A percentile compares a stretch with the other conserved stretches of the same genome.
Evolutionary conservation across 2,113 vertebrate genomes (phyloP).

Genomic region (Neotoma lepida): DNA sequence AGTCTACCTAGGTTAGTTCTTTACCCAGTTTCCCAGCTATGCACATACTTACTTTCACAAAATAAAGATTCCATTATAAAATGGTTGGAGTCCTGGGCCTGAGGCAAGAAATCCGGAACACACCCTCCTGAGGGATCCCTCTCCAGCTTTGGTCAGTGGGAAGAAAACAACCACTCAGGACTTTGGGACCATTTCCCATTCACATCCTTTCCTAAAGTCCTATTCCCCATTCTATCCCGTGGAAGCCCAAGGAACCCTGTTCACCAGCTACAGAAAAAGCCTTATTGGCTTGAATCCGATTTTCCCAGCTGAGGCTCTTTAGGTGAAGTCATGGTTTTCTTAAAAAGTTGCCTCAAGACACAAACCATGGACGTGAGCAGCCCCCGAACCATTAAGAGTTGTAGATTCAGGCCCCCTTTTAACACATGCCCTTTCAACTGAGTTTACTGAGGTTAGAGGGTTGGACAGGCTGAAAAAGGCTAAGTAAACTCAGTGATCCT

Average conservation of each 20-base stretch:
- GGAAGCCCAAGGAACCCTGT: conserved; percentile 50
- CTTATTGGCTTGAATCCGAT: conserved; percentile 20
- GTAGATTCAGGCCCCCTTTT: conserved; percentile 25
- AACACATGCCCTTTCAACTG: conserved; percentile 32
- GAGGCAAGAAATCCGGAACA: conserved; percentile 82
- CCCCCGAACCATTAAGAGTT: conserved; percentile 1
- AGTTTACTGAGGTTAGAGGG: background rate
- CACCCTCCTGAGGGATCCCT: conserved; percentile 82
- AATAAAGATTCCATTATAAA: conserved; percentile 83
- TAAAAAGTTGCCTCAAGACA: conserved; percentile 43
- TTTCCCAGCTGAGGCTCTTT: conserved; percentile 41
- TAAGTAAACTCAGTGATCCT: background rate
- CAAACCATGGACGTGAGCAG: background rate
- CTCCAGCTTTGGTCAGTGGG: conserved; percentile 81
- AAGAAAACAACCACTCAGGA: conserved; percentile 83
- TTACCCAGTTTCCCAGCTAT: conserved; percentile 75
- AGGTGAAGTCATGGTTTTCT: conserved; percentile 33
- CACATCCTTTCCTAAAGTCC: conserved; percentile 73
- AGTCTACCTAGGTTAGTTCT: conserved; percentile 70
- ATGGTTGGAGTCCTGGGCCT: conserved; percentile 82
- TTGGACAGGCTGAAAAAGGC: background rate
- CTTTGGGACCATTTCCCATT: conserved; percentile 79
- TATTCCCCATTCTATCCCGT: conserved; percentile 61
- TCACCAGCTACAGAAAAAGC: conserved; percentile 40
- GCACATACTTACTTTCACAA: conserved; percentile 82